Conservation (phyloP, 2,888 invertebrate species). For the Ochlodes sylvanus region DNA sequence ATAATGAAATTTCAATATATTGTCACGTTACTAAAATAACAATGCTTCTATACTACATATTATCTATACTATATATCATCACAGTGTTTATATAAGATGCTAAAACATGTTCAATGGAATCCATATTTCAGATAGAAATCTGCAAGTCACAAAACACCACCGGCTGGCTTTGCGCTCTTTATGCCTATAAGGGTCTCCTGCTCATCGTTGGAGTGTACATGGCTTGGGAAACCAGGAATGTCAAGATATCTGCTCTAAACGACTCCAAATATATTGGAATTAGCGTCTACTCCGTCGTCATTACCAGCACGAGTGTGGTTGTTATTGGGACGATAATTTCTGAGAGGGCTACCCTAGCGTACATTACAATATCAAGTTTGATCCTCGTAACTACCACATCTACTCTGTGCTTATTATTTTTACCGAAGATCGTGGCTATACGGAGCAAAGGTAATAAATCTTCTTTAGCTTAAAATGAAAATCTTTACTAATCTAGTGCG, state of each 20-base stretch:
- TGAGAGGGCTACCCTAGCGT: constrained; percentile 91
- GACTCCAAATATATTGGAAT: constrained; percentile 97
- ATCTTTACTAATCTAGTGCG: too few species aligned
- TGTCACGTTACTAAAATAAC: too few species aligned
- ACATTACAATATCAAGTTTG: constrained; percentile 92
- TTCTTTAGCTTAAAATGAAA: neutral
- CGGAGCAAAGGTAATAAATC: constrained; percentile 82
- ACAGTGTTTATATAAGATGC: too few species aligned
- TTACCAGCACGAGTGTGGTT: constrained; percentile 94
- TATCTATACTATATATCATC: too few species aligned
- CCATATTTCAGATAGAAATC: constrained; percentile 90
- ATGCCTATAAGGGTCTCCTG: constrained; percentile 95
- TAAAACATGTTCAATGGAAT: too few species aligned
- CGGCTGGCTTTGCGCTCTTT: constrained; percentile 95
- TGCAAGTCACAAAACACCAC: constrained; percentile 95
- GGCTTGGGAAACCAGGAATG: constrained; percentile 98
- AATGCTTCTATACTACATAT: too few species aligned
- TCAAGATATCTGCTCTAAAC: constrained; percentile 95
- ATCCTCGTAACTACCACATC: constrained; percentile 95
- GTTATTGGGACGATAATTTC: constrained; percentile 95
- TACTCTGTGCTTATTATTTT: constrained; percentile 93
- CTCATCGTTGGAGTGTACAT: constrained; percentile 96
- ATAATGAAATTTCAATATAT: too few species aligned
- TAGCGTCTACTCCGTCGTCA: constrained; percentile 96
- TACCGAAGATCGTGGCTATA: constrained; percentile 93